A percentile compares a stretch with the other conserved stretches of the same genome.
These are phyloP conservation scores for Julus scandinavius DNA, from an alignment of 2,888 invertebrate species.

Conservation along the genomic window DNA sequence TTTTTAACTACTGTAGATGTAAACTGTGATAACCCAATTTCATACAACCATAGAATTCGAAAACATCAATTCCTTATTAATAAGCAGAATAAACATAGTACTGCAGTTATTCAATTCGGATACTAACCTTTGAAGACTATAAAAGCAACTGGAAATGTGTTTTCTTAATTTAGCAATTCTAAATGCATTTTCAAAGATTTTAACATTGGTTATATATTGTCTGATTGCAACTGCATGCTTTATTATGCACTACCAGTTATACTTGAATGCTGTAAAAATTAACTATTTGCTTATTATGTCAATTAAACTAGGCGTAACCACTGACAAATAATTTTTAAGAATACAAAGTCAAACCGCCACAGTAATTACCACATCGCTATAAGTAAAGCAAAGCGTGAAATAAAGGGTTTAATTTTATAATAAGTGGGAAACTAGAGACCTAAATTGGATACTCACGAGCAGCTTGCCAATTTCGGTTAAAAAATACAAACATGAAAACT, in stretches of 20 bases:
- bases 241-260: too few species aligned
- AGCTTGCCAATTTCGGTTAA: neutral
- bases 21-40: neutral
- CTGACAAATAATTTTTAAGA: neutral
- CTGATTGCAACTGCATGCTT: too few species aligned
- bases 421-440: neutral
- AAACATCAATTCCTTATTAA: too few species aligned
- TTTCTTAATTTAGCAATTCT: too few species aligned
- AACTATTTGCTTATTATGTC: neutral
- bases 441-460: neutral
- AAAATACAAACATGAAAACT: neutral
- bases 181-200: too few species aligned
- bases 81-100: too few species aligned
- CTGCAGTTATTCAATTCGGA: too few species aligned
- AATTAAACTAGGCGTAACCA: neutral
- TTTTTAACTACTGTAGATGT: neutral
- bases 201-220: too few species aligned
- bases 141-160: too few species aligned
- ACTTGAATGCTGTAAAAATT: too few species aligned
- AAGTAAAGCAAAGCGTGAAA: neutral
- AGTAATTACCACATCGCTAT: neutral
- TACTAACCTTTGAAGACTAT: too few species aligned
- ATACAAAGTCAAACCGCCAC: neutral
- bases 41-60: neutral
- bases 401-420: too few species aligned